phyloP scores from a whole-genome alignment of 2,888 invertebrate genomes.

The Euphydryas editha region DNA sequence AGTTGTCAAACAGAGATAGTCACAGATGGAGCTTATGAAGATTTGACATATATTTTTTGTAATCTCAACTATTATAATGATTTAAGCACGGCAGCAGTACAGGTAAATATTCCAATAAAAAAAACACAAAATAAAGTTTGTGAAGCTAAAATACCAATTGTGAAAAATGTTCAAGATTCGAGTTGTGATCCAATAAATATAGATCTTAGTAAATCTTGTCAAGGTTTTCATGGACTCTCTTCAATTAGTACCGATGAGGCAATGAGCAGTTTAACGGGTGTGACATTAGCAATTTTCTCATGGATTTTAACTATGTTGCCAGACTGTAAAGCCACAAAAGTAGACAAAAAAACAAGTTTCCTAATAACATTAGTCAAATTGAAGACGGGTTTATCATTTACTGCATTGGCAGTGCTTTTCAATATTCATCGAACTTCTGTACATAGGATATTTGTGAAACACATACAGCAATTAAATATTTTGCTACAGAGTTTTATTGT shows the following conservation, averaged over 20 bases:
- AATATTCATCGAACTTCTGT: neutral
- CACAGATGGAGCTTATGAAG: too few species aligned
- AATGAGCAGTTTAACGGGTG: neutral
- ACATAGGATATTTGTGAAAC: neutral
- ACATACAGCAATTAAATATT: neutral
- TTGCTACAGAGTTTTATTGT: neutral
- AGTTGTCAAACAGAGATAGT: too few species aligned
- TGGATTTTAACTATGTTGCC: neutral
- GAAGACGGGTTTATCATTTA: neutral
- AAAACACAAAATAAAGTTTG: neutral
- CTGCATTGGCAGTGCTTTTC: neutral
- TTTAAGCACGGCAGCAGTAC: too few species aligned
- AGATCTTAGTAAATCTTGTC: neutral
- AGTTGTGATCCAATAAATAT: neutral
- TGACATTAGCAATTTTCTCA: neutral
- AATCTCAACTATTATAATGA: too few species aligned
- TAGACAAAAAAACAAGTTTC: neutral
- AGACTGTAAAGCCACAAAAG: neutral
- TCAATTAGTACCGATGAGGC: neutral
- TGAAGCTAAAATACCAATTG: neutral
- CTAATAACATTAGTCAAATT: neutral
- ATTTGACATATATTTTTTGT: too few species aligned
- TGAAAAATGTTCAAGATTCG: neutral
- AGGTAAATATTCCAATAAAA: too few species aligned
- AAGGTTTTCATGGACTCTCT: neutral